Percentiles rank a stretch among this genome's conserved stretches.
Evolutionary conservation across 2,113 vertebrate species (phyloP).

Genomic region (Sialia sialis): DNA sequence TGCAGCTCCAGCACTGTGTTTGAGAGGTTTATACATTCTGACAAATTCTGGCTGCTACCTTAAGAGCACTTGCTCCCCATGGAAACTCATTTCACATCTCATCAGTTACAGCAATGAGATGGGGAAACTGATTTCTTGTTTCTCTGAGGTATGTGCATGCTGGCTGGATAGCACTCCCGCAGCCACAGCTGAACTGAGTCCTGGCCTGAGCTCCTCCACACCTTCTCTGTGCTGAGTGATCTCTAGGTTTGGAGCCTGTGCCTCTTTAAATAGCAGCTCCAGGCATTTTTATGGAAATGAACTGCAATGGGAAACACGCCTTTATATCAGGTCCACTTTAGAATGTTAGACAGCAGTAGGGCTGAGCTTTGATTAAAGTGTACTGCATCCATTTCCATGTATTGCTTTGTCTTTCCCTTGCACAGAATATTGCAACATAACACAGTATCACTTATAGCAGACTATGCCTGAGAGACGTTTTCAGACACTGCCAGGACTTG

Average conservation of each 20-base stretch:
- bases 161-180: neutral
- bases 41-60: constrained; percentile 36
- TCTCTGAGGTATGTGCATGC: neutral
- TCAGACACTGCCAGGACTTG: neutral
- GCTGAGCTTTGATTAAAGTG: neutral
- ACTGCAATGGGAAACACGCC: neutral
- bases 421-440: neutral
- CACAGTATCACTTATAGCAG: neutral
- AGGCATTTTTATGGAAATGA: neutral
- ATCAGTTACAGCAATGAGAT: constrained; percentile 36
- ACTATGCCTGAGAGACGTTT: neutral
- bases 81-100: constrained; percentile 67
- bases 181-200: neutral
- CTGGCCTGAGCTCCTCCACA: neutral
- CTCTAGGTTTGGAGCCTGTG: neutral
- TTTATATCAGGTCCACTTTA: neutral
- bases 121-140: constrained; percentile 5
- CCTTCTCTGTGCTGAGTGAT: neutral
- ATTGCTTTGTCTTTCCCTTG: neutral
- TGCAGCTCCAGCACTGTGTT: neutral
- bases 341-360: neutral
- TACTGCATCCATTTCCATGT: neutral
- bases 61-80: constrained; percentile 10
- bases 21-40: neutral
- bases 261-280: neutral